These are phyloP conservation scores for Rutilus rutilus DNA, from an alignment of 2,113 vertebrate species.

Conservation along the genomic window DNA sequence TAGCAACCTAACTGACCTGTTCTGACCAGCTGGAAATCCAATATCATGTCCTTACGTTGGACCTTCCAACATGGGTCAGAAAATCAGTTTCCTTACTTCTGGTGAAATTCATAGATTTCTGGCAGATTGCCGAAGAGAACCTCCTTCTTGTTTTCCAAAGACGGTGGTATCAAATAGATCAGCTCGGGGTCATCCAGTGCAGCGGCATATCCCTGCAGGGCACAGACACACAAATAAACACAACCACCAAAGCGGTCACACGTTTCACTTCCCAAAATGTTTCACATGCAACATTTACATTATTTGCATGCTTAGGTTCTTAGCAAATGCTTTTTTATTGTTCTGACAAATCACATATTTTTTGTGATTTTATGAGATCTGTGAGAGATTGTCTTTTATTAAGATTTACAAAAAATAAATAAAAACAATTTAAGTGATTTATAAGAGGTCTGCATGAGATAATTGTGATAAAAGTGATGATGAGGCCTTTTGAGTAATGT, in stretches of 20 bases:
- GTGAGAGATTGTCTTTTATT: too few species aligned
- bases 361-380: background rate
- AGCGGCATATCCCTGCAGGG: constrained; percentile 85
- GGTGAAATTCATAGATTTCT: constrained; percentile 93
- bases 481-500: too few species aligned
- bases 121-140: constrained; percentile 92
- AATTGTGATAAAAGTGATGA: too few species aligned
- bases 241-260: background rate
- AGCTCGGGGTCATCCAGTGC: constrained; percentile 90
- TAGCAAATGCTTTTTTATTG: background rate
- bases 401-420: too few species aligned
- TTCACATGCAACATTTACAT: background rate
- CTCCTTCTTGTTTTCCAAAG: constrained; percentile 88
- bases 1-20: background rate
- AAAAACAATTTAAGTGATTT: too few species aligned
- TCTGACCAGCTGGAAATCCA: background rate
- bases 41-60: background rate
- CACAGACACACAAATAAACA: constrained; percentile 1
- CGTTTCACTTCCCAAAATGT: background rate
- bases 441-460: too few species aligned
- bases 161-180: constrained; percentile 84
- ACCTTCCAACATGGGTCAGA: background rate
- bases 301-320: background rate
- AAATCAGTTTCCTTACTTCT: constrained; percentile 73
- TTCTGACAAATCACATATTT: background rate